Base-by-base conservation (phyloP, 2,888 invertebrate genomes). In the Nomada ruficornis region DNA sequence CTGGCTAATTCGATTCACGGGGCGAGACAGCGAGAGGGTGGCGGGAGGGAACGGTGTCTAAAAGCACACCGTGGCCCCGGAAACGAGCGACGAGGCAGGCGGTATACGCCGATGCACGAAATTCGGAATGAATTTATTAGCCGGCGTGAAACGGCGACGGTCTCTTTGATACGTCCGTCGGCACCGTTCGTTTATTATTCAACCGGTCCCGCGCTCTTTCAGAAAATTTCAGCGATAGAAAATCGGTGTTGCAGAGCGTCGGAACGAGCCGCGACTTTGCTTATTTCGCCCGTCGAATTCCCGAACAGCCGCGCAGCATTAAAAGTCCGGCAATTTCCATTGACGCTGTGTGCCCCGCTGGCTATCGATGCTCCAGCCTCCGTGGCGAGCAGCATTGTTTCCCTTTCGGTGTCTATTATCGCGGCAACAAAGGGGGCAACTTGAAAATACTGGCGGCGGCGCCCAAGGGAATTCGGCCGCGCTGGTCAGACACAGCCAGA, bases 91-190 rank as follows among this genome's bases (percentile, higher is more conserved):
- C 9, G 52, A n/a, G 23, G 26, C 36, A 18, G 50, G 29, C 69
- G 5, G 26, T 2, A 60, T 55, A 68, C 67, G 67, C 47, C 73
- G 70, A 77, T 64, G 70, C 59, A 52, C 78, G 64, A 71, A 80
- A 80, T 78, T 80, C 71, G 5, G 67, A 72, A 77, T 72, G 71
- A 69, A 79, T 79, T 75, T 75, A 79, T 79, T 75, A 67, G 79
- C 36, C 55, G 71, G 20, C 50, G 23, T 1, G 7, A 26, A 36
- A 47, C 64, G 2, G 26, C 26, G 26, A 26, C 26, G 26, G 26
- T 26, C 67, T 55, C 77, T 80, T 67, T 69, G 73, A 73, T 65
- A 69, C 69, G 63, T 57, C 73, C 44, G 65, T 63, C 55, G 71
- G 57, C 29, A 5, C 23, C 23, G 20, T 36, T 68, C 15, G 55